phyloP scores from a whole-genome alignment of 2,113 vertebrate species.

The Engystomops pustulosus region DNA sequence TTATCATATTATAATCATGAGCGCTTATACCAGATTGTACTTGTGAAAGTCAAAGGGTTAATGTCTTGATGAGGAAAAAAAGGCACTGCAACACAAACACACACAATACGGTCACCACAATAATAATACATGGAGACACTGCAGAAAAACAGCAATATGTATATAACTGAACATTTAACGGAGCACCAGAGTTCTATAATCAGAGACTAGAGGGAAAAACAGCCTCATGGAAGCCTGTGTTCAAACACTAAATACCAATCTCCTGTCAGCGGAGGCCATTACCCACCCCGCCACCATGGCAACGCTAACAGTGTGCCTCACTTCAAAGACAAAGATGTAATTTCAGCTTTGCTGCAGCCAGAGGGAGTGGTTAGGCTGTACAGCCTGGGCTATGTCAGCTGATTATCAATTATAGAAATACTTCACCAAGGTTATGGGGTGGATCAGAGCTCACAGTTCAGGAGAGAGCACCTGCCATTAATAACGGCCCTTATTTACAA shows the following conservation, averaged over 20 bases:
- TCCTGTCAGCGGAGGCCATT: constrained; percentile 78
- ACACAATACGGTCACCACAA: not conserved
- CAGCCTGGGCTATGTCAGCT: constrained; percentile 73
- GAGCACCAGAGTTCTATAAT: constrained; percentile 69
- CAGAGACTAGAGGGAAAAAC: constrained; percentile 69
- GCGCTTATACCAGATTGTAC: not conserved
- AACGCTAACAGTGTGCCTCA: constrained; percentile 85
- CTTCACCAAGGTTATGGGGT: constrained; percentile 76
- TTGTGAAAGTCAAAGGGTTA: not conserved
- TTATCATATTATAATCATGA: not conserved
- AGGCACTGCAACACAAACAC: not conserved
- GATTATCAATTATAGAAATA: constrained; percentile 86
- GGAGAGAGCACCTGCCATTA: not conserved
- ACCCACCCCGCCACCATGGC: constrained; percentile 86
- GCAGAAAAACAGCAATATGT: constrained; percentile 30
- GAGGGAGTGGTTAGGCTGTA: constrained; percentile 88
- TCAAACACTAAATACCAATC: constrained; percentile 75
- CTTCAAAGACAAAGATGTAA: constrained; percentile 96
- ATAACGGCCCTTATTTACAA: not conserved
- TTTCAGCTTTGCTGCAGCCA: constrained; percentile 95
- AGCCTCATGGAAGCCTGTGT: constrained; percentile 70
- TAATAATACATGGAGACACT: not conserved
- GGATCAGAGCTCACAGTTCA: constrained; percentile 52
- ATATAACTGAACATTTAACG: constrained; percentile 73
- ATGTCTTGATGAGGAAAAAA: not conserved